phyloP scores from a whole-genome alignment of 2,113 vertebrate species.

The Chaetura pelagica region DNA sequence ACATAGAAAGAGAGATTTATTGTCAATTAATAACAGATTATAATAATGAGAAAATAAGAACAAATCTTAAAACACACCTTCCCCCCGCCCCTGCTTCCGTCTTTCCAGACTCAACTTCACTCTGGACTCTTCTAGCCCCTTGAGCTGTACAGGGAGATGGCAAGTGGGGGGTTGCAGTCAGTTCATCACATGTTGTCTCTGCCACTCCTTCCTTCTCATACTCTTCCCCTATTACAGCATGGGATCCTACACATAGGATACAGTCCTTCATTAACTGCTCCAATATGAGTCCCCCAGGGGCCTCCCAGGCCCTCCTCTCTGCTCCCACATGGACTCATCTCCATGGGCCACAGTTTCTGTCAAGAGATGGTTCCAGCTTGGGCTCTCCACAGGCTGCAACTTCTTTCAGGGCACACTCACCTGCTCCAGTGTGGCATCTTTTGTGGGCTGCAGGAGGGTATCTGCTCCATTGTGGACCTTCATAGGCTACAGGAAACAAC shows the following conservation, averaged over 20 bases:
- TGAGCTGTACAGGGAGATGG: background rate
- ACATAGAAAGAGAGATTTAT: background rate
- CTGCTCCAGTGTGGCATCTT: background rate
- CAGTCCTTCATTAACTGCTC: no score
- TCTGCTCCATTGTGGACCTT: accelerated
- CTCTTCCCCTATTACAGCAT: accelerated
- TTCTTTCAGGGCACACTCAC: background rate
- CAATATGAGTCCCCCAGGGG: background rate
- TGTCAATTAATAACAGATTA: background rate
- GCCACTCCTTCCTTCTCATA: background rate
- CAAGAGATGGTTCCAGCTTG: background rate
- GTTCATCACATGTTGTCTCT: background rate
- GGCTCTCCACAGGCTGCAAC: background rate
- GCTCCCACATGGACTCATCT: background rate
- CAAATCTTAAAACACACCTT: background rate
- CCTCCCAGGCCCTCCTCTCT: no score
- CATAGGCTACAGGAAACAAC: accelerated
- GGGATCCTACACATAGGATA: no score
- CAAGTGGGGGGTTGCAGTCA: background rate
- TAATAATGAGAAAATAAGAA: background rate
- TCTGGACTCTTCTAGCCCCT: background rate
- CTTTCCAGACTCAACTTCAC: background rate
- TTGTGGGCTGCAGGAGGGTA: background rate
- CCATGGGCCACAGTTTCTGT: background rate
- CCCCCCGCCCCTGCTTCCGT: accelerated